Conservation (phyloP, 2,888 invertebrate species). For the Choreutis nemorana region DNA sequence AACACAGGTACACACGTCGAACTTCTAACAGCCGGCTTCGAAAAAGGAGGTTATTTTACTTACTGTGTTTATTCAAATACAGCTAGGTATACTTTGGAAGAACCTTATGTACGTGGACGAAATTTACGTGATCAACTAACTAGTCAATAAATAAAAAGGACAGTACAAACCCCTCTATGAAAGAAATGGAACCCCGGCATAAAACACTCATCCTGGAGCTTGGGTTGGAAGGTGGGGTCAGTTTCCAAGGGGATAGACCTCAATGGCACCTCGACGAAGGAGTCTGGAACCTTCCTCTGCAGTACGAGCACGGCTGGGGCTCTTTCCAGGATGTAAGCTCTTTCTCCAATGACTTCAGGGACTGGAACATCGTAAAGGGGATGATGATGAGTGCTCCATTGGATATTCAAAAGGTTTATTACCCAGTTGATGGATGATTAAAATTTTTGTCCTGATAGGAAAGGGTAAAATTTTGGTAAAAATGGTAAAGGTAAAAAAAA, state of each 20-base stretch:
- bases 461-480: too few species aligned
- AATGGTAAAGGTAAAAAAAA: too few species aligned
- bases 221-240: slow-evolving; percentile 19
- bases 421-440: too few species aligned
- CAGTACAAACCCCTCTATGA: slow-evolving; percentile 29
- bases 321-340: slow-evolving; percentile 32
- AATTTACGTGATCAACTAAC: slow-evolving; percentile 11
- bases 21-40: too few species aligned
- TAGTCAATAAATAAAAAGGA: neutral
- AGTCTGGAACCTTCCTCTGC: slow-evolving; percentile 33
- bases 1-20: too few species aligned
- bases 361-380: slow-evolving; percentile 21
- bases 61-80: neutral
- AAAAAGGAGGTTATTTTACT: neutral
- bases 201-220: slow-evolving; percentile 41
- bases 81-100: neutral
- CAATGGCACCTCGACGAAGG: slow-evolving; percentile 32
- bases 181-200: slow-evolving; percentile 50
- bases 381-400: too few species aligned
- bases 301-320: slow-evolving; percentile 33
- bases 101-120: neutral
- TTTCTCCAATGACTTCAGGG: slow-evolving; percentile 14
- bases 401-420: too few species aligned
- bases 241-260: slow-evolving; percentile 29
- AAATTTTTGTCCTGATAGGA: too few species aligned